These are phyloP conservation scores for Diarsia mendica DNA, from an alignment of 2,888 invertebrate genomes.

Conservation along the genomic window DNA sequence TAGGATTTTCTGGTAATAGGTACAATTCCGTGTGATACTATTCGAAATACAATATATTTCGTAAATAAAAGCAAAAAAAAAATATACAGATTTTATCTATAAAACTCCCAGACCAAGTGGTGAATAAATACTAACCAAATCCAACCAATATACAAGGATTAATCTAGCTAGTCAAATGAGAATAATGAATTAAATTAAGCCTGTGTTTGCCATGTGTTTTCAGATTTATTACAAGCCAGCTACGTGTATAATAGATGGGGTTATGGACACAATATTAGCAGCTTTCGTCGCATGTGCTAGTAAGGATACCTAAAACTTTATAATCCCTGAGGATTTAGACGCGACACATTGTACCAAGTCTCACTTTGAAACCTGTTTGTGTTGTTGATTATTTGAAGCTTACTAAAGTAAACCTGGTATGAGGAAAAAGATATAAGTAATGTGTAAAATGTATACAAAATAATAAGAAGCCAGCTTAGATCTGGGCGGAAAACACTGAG, in stretches of 20 bases:
- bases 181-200: conserved; percentile 62
- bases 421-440: background rate
- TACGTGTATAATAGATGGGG: conserved; percentile 88
- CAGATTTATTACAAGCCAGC: conserved; percentile 89
- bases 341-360: too few species aligned
- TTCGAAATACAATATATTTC: background rate
- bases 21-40: background rate
- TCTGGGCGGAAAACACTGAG: background rate
- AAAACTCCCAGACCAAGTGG: background rate
- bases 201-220: conserved; percentile 51
- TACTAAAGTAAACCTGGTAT: background rate
- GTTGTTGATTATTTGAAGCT: background rate
- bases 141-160: conserved; percentile 31
- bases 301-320: conserved; percentile 73
- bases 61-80: background rate
- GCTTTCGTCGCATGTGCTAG: conserved; percentile 86
- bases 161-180: conserved; percentile 57
- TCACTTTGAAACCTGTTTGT: background rate
- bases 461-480: background rate
- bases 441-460: background rate
- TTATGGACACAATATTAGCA: conserved; percentile 87
- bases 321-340: conserved; percentile 1
- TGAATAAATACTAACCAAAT: conserved; percentile 30
- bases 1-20: background rate
- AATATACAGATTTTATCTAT: conserved; percentile 4